Conservation (phyloP, 2,797 vertebrate species). For the Manis crassicaudata region DNA sequence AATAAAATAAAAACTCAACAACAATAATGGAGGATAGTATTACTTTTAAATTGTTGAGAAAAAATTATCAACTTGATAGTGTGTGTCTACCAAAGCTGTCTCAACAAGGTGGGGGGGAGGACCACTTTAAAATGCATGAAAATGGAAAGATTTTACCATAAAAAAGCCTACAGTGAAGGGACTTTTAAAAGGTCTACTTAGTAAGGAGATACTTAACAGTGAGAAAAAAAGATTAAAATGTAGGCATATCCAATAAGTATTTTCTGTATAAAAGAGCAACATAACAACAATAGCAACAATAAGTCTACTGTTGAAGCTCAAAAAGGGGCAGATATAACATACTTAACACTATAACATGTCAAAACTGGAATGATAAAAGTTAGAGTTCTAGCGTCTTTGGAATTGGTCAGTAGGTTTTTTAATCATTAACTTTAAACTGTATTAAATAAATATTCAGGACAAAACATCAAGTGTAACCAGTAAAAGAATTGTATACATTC, state of each 20-base stretch:
- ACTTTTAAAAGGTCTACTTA: neutral
- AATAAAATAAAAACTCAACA: neutral
- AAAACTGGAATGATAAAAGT: neutral
- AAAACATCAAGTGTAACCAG: neutral
- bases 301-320: neutral
- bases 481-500: neutral
- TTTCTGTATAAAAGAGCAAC: constrained; percentile 6
- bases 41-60: neutral
- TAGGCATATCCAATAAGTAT: neutral
- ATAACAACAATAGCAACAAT: neutral
- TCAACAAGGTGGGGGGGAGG: neutral
- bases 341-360: neutral
- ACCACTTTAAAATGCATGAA: neutral
- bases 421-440: neutral
- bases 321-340: neutral
- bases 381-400: neutral
- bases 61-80: neutral
- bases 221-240: neutral
- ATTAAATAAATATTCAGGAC: neutral
- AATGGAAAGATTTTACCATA: neutral
- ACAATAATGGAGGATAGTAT: neutral
- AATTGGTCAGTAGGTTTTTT: neutral
- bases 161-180: neutral
- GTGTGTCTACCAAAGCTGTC: neutral
- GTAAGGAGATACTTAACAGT: neutral